phyloP scores from a whole-genome alignment of 1,140 invertebrate species.

The Pachyrhynchus sulphureomaculatus region DNA sequence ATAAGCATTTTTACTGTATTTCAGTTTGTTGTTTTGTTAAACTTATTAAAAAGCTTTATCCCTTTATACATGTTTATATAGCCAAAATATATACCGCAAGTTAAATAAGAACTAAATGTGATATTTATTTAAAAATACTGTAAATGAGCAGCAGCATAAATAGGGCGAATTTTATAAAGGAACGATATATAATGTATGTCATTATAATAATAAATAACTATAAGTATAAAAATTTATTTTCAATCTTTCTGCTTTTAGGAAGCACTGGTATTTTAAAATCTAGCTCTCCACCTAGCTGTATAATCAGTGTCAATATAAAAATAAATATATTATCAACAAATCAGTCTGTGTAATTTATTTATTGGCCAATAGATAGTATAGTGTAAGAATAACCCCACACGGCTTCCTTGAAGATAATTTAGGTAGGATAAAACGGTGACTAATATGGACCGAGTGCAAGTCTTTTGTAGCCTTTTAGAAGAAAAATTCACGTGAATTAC shows the following conservation, averaged over 20 bases:
- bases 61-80: constrained; percentile 13
- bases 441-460: too few species aligned
- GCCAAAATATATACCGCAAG: constrained; percentile 9
- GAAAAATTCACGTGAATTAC: too few species aligned
- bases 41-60: constrained; percentile 7
- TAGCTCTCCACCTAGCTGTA: constrained; percentile 30
- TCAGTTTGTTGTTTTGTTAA: constrained; percentile 6
- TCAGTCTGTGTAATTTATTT: too few species aligned
- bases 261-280: constrained; percentile 29
- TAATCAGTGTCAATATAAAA: constrained; percentile 29
- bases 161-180: neutral
- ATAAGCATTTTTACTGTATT: neutral
- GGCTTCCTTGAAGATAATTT: too few species aligned
- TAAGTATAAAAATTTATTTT: neutral
- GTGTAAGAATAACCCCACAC: too few species aligned
- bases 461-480: too few species aligned
- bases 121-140: constrained; percentile 28
- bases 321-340: constrained; percentile 20
- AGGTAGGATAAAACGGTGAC: too few species aligned
- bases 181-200: neutral
- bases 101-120: constrained; percentile 24
- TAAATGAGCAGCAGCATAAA: constrained; percentile 14
- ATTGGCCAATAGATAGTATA: too few species aligned
- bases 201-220: neutral
- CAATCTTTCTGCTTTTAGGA: constrained; percentile 21